phyloP scores from a whole-genome alignment of 2,888 invertebrate species.

The Laothoe populi region DNA sequence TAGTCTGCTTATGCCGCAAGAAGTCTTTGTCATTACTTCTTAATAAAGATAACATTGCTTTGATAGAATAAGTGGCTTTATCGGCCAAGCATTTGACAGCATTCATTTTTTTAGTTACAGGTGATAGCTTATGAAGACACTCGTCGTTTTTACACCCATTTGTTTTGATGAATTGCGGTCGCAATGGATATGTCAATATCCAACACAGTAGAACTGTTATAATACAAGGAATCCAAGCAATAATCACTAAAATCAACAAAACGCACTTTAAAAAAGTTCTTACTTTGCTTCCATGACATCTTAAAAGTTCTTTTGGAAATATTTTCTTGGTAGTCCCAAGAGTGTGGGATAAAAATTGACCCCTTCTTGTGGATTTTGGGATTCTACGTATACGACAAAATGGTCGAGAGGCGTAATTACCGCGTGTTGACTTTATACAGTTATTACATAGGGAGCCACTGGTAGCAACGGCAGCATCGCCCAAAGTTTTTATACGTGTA shows the following conservation, averaged over 20 bases:
- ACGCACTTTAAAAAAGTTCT: conserved; percentile 41
- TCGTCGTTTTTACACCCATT: conserved; percentile 27
- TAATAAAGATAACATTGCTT: conserved; percentile 33
- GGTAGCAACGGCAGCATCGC: conserved; percentile 32
- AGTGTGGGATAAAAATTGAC: neutral
- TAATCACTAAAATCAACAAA: conserved; percentile 44
- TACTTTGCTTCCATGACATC: conserved; percentile 24
- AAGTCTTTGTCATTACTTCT: conserved; percentile 26
- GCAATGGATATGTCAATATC: conserved; percentile 50
- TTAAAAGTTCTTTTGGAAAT: conserved; percentile 16
- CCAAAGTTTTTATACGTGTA: conserved; percentile 21
- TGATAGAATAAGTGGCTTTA: conserved; percentile 30
- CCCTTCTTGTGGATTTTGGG: neutral
- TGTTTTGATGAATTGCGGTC: conserved; percentile 34
- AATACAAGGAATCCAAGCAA: conserved; percentile 60
- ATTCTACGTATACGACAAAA: neutral
- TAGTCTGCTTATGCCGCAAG: neutral
- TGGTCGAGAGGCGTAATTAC: neutral
- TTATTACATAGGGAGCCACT: conserved; percentile 10
- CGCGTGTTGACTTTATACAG: neutral
- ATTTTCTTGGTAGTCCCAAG: conserved; percentile 24
- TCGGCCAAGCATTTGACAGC: conserved; percentile 37
- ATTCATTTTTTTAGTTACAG: conserved; percentile 11
- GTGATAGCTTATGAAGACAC: neutral
- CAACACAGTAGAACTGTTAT: conserved; percentile 46